Conservation (phyloP, 2,797 vertebrate species). For the Basileuterus tristriatus region DNA sequence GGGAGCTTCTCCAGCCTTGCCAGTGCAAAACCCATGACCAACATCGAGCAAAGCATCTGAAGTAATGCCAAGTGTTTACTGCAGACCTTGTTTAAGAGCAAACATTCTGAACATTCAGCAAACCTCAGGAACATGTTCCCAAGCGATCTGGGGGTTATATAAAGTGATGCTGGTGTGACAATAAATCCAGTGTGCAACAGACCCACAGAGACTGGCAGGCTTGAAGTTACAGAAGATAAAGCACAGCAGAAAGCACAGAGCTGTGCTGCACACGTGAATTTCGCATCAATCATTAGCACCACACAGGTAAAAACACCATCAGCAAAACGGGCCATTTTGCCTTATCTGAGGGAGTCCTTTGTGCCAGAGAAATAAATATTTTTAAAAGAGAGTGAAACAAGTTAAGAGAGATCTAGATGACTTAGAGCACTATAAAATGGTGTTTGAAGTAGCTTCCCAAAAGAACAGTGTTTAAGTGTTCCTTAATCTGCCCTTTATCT, state of each 20-base stretch:
- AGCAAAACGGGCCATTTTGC: neutral
- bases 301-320: neutral
- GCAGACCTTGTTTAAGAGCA: neutral
- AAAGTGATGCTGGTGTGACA: conserved; percentile 5
- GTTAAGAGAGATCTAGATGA: conserved; percentile 5
- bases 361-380: neutral
- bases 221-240: neutral
- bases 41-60: neutral
- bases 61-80: neutral
- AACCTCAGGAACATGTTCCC: neutral
- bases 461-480: neutral
- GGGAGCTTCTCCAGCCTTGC: neutral
- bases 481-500: conserved; percentile 2
- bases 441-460: conserved; percentile 38
- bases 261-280: neutral
- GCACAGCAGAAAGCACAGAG: neutral
- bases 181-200: conserved; percentile 8
- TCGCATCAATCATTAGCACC: neutral
- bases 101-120: conserved; percentile 24
- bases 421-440: neutral
- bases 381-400: conserved; percentile 14
- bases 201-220: neutral
- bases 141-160: neutral
- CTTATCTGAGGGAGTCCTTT: neutral
- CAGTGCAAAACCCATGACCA: neutral